Evolutionary conservation across 2,888 invertebrate species (phyloP), one percentile per base, ranked within the genome.

Genomic region (Melinaea marsaeus): DNA sequence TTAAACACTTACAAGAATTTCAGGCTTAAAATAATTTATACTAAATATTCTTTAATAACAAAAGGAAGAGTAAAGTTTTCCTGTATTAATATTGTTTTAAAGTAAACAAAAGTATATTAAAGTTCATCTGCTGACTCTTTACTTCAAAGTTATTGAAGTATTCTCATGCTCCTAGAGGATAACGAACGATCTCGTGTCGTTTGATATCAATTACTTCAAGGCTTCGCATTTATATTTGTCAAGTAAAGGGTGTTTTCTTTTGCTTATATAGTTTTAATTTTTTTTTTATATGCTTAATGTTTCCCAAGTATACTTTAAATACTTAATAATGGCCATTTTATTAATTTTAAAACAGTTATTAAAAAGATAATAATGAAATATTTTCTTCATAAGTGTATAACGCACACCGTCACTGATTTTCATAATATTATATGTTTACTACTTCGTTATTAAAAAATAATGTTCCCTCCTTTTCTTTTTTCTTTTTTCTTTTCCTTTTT

Each of bases 201-300:
- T 51, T 51, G 51, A 51, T 51, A 51, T 51, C 9, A 51, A 51
- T 5, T 51, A 51, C 51, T 51, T 51, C 32, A 51, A 32, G 32
- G 7, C 6, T 51, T n/a, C 32, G 51, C 32, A 51, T 51, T 42
- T 42, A 42, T 42, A 42, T 42, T 42, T 42, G 42, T 42, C 6
- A 2, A 9, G 42, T 7, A 42, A 42, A 42, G 42, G 7, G 9
- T 42, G 7, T 11, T 42, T 42, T 42, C 9, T 3, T 4, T 6
- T 42, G 3, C 11, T 42, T 1, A 42, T 42, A 42, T 42, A 42
- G 22, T 22, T 22, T 22, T n/a, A n/a, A n/a, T n/a, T 22, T 22
- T 22, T 22, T 22, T 22, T 22, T 22, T 22, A 22, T 22, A 22
- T 22, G 22, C 22, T 22, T 22, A 22, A 22, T 22, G 22, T 22